phyloP scores from a whole-genome alignment of 2,888 invertebrate genomes.

The Perizoma affinitatum region DNA sequence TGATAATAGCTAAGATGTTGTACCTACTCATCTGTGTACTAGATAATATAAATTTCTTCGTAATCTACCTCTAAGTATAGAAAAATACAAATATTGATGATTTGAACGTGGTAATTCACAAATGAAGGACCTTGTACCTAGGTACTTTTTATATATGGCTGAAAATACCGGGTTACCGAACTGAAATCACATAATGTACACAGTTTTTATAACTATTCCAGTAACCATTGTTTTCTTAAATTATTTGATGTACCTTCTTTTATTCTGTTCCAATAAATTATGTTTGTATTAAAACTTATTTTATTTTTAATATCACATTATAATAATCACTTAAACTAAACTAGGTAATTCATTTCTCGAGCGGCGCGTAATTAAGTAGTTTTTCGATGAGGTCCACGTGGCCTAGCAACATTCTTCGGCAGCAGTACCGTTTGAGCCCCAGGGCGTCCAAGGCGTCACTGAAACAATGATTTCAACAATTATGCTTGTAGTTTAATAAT shows the following conservation, averaged over 20 bases:
- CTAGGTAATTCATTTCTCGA: conserved; percentile 90
- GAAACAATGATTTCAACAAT: conserved; percentile 48
- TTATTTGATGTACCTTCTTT: no score
- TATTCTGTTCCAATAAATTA: no score
- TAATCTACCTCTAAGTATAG: no score
- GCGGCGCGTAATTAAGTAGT: conserved; percentile 98
- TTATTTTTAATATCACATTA: conserved; percentile 35
- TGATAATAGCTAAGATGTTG: conserved; percentile 16
- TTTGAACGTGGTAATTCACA: no score
- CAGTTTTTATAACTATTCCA: no score
- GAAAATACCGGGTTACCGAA: no score
- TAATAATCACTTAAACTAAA: conserved; percentile 15
- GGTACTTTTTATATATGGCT: no score
- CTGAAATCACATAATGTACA: no score
- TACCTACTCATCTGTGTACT: background rate
- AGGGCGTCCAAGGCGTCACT: conserved; percentile 98
- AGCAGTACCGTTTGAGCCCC: conserved; percentile 98
- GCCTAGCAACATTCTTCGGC: conserved; percentile 98
- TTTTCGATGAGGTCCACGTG: conserved; percentile 99
- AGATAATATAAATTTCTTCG: background rate
- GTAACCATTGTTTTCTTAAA: no score
- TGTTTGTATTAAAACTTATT: background rate
- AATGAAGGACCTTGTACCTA: no score
- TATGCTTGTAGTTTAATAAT: background rate
- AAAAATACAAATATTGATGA: no score